Evolutionary conservation across 2,888 invertebrate genomes (phyloP).

Genomic region (Alviniconcha strummeri): DNA sequence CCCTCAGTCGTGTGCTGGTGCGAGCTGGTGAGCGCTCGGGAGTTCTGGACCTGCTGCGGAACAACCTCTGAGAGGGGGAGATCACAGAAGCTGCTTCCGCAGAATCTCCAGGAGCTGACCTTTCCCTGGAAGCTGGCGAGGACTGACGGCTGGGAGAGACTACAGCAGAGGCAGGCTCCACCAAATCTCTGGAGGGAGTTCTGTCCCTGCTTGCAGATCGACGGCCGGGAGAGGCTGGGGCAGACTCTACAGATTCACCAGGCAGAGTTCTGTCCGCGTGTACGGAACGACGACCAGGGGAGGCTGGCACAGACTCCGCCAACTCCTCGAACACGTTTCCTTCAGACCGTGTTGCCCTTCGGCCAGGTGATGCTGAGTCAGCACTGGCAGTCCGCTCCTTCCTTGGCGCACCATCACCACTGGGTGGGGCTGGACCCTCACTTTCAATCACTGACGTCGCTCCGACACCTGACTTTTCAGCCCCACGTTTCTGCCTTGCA

Average conservation of each 20-base stretch:
- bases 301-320: conserved; percentile 39
- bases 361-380: neutral
- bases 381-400: neutral
- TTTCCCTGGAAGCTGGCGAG: neutral
- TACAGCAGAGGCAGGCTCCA: neutral
- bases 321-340: neutral
- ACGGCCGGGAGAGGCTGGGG: neutral
- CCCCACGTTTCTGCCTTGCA: neutral
- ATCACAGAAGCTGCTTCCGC: neutral
- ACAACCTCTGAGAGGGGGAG: conserved; percentile 13
- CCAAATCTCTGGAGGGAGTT: no score
- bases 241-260: neutral
- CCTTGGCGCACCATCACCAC: neutral
- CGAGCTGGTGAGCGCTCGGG: conserved; percentile 15
- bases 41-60: conserved; percentile 10
- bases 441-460: neutral
- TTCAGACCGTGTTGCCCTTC: neutral
- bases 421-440: neutral
- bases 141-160: neutral
- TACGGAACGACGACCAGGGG: conserved; percentile 36
- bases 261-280: conserved; percentile 26
- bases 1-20: conserved; percentile 14
- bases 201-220: neutral
- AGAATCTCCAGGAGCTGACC: neutral
- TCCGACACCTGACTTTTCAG: neutral